Evolutionary conservation across 1,140 invertebrate genomes (phyloP).

Genomic region (Maniola jurtina): DNA sequence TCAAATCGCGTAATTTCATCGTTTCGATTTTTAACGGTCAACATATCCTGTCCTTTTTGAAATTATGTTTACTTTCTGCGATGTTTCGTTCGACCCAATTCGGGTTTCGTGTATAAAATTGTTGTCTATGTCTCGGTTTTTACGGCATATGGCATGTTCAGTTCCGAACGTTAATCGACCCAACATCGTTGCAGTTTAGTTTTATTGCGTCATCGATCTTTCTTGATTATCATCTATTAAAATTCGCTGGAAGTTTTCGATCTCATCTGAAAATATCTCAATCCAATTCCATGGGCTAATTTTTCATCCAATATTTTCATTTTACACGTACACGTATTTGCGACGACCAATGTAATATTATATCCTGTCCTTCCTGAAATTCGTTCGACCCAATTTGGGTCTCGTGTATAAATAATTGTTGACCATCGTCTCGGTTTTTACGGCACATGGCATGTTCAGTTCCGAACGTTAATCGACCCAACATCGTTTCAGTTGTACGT

Average conservation of each 20-base stretch:
- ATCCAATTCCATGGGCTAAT: too few relatives aligned
- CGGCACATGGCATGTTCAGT: constrained; percentile 1
- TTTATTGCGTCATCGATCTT: constrained; percentile 8
- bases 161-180: constrained; percentile 21
- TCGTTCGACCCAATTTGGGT: not conserved
- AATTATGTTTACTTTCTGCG: not conserved
- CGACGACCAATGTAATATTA: too few relatives aligned
- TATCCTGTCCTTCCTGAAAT: not conserved
- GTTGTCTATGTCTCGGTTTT: not conserved
- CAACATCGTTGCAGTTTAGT: constrained; percentile 11
- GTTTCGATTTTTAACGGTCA: too few relatives aligned
- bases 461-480: constrained; percentile 21
- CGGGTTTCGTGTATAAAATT: not conserved
- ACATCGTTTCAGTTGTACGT: constrained; percentile 5
- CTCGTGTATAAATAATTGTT: not conserved
- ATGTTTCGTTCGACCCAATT: not conserved
- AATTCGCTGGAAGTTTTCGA: too few relatives aligned
- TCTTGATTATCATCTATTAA: too few relatives aligned
- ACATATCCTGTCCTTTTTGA: not conserved
- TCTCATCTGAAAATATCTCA: too few relatives aligned
- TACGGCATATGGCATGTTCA: not conserved
- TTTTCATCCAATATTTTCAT: not conserved
- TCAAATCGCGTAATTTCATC: too few relatives aligned
- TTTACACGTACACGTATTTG: not conserved
- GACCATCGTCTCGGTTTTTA: not conserved